Base-by-base conservation (phyloP, 1,140 invertebrate species). In the Brachionus koreanus region DNA sequence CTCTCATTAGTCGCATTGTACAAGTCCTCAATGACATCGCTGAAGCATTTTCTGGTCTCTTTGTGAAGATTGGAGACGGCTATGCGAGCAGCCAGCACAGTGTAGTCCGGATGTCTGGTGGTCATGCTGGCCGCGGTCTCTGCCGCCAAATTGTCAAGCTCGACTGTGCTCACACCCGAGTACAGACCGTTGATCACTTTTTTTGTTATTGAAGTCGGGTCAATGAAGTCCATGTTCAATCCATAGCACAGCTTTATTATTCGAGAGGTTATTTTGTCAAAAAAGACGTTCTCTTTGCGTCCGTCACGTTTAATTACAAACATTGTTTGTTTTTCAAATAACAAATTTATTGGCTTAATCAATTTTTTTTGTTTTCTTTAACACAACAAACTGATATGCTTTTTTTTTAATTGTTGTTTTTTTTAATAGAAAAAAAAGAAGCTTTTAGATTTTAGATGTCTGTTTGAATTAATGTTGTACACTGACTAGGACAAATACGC, bases 51-150 rank as follows among this genome's bases (percentile, higher is more conserved):
- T 82, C 87, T 88, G 3, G 88, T 89, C 90, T 98, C 95, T 87
- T 99, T 99, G 86, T 99, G 97, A 52, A 99, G 90, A 90, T 98
- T 99, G 5, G 96, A 97, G 3, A 99, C 92, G 63, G 95, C 96
- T 87, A 99, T 94, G 84, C 97, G 91, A 23, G 95, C 97, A 82
- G 97, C 97, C 57, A 99, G 90, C 83, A 94, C 91, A 6, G 96
- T 96, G 91, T 98, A 99, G 90, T 99, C 97, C 0, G 96, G 94
- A 90, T 99, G 97, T 86, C 94, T 92, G 5, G 94, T 96, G 0
- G 96, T 97, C 93, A 98, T 94, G 23, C 93, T 95, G 16, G 96
- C 96, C 49, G 95, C 94, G 83, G 93, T 98, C 90, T 98, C 96
- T 1, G 97, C 97, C 76, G 97, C 95, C 82, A 99, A 89, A 88